Evolutionary conservation across 2,113 vertebrate species (phyloP).

Genomic region (Caracal caracal): DNA sequence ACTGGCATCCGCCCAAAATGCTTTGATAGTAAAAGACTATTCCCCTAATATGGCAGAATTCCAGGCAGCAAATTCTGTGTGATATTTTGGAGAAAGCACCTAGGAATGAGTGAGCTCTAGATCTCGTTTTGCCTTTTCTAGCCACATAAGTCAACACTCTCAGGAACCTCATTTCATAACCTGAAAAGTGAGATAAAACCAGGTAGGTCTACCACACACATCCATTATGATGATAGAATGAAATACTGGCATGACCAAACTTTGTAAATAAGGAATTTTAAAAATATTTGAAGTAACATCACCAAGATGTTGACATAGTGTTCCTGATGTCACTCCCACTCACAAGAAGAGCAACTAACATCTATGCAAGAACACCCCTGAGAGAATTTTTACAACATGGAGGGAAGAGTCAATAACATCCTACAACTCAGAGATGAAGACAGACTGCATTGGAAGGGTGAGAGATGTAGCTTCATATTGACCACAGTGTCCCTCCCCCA

Average conservation of each 20-base stretch:
- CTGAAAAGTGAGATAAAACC: background rate
- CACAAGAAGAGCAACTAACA: background rate
- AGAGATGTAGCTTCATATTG: background rate
- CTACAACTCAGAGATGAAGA: background rate
- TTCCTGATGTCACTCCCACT: background rate
- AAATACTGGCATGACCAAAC: background rate
- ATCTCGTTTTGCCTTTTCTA: background rate
- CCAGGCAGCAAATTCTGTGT: background rate
- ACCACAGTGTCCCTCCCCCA: background rate
- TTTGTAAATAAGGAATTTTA: background rate
- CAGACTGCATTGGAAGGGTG: background rate
- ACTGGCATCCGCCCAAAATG: conserved; percentile 32
- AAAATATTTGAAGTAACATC: background rate
- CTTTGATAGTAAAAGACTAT: conserved; percentile 16
- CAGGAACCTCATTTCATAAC: background rate
- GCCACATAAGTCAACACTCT: background rate
- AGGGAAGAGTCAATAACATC: background rate
- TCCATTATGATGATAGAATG: background rate
- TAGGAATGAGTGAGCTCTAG: background rate
- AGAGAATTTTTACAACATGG: background rate
- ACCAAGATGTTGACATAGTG: background rate
- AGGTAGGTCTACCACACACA: background rate
- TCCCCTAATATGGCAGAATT: background rate
- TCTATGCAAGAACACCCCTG: background rate
- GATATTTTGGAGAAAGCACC: background rate